Conservation (phyloP, 2,797 vertebrate genomes). For the Anguilla anguilla region DNA sequence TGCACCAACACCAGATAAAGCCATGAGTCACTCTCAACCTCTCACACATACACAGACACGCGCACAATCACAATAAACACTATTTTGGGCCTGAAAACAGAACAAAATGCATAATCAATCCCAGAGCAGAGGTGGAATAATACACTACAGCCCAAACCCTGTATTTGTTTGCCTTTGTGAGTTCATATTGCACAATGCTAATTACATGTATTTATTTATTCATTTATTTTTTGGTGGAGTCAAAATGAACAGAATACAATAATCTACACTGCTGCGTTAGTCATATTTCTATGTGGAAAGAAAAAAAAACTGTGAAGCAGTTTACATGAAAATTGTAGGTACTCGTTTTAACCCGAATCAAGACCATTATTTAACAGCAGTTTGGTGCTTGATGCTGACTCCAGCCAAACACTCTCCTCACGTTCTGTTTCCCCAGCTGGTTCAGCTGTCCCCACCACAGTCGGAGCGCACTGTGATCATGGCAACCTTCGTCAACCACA, state of each 20-base stretch:
- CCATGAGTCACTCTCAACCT: not conserved
- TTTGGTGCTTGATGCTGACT: not conserved
- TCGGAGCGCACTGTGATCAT: slow-evolving; percentile 59
- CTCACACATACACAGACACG: slow-evolving; percentile 7
- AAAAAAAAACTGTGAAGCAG: not conserved
- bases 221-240: not conserved
- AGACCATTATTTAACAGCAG: not conserved
- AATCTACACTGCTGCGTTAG: not conserved
- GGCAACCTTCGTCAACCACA: slow-evolving; percentile 74
- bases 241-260: not conserved
- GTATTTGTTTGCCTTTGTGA: not conserved
- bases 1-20: slow-evolving; percentile 2
- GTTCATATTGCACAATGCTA: not conserved
- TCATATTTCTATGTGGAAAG: not conserved
- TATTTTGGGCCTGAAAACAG: not conserved
- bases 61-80: not conserved
- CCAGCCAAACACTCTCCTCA: not conserved
- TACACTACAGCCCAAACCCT: not conserved
- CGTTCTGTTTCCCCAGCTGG: slow-evolving; percentile 55
- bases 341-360: not conserved
- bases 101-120: not conserved
- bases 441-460: slow-evolving; percentile 63
- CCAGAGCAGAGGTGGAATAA: not conserved
- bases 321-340: not conserved
- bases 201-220: not conserved